These are phyloP conservation scores for Nesoenas mayeri DNA, from an alignment of 2,113 vertebrate genomes.

Conservation along the genomic window DNA sequence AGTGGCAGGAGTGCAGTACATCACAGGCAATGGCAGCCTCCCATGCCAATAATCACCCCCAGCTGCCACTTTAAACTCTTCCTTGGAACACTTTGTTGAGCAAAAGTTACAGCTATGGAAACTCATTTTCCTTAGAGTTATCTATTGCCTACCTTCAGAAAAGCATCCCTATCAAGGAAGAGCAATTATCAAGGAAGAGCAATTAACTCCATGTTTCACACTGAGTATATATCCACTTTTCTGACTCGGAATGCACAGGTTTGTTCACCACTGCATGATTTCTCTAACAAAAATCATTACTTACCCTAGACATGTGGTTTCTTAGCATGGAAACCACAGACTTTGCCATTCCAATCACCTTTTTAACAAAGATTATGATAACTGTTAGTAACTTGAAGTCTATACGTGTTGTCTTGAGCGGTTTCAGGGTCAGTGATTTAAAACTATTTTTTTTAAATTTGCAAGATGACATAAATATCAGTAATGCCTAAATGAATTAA, in stretches of 20 bases:
- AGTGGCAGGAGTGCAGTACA: neutral
- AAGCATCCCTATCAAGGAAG: neutral
- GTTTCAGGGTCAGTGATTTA: neutral
- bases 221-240: neutral
- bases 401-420: neutral
- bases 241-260: neutral
- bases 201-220: neutral
- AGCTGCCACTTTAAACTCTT: neutral
- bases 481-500: neutral
- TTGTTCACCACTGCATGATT: neutral
- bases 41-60: neutral
- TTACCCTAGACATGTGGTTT: neutral
- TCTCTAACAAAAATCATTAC: neutral
- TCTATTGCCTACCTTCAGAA: neutral
- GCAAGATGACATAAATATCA: neutral
- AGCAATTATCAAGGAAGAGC: neutral
- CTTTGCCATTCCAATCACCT: neutral
- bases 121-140: neutral
- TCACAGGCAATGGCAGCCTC: neutral
- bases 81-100: fast-evolving
- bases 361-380: neutral
- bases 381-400: neutral
- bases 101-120: neutral
- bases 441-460: neutral
- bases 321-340: neutral